Conservation (phyloP, 2,113 vertebrate genomes). For the Pandion haliaetus region DNA sequence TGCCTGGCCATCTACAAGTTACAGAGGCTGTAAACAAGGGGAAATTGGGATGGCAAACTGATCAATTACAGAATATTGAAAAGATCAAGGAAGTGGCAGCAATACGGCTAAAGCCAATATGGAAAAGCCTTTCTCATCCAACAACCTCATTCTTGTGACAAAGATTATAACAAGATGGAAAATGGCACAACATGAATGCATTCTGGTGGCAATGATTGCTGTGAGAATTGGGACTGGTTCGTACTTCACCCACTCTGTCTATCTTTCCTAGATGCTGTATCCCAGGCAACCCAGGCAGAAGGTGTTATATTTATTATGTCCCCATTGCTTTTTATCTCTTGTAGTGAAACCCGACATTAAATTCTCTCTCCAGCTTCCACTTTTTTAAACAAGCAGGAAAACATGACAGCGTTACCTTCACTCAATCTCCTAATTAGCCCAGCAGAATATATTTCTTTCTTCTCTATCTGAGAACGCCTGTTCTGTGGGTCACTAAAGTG, state of each 20-base stretch:
- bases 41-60: background rate
- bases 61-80: conserved; percentile 41
- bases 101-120: background rate
- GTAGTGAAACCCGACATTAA: background rate
- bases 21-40: background rate
- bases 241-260: background rate
- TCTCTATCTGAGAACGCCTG: background rate
- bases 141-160: background rate
- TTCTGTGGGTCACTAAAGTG: background rate
- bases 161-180: conserved; percentile 38
- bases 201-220: conserved; percentile 24
- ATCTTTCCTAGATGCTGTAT: conserved; percentile 16
- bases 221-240: conserved; percentile 44
- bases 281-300: conserved; percentile 6
- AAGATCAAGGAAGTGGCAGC: conserved; percentile 1
- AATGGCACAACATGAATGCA: conserved; percentile 18
- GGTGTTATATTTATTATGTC: conserved; percentile 21
- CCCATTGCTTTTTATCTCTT: background rate
- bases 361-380: background rate
- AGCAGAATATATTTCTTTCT: background rate
- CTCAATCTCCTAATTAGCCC: background rate
- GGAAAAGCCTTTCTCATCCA: background rate
- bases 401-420: background rate
- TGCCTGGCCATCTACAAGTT: background rate
- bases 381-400: background rate